Evolutionary conservation across 2,797 vertebrate genomes (phyloP).

Genomic region (Cichlasoma orientale): DNA sequence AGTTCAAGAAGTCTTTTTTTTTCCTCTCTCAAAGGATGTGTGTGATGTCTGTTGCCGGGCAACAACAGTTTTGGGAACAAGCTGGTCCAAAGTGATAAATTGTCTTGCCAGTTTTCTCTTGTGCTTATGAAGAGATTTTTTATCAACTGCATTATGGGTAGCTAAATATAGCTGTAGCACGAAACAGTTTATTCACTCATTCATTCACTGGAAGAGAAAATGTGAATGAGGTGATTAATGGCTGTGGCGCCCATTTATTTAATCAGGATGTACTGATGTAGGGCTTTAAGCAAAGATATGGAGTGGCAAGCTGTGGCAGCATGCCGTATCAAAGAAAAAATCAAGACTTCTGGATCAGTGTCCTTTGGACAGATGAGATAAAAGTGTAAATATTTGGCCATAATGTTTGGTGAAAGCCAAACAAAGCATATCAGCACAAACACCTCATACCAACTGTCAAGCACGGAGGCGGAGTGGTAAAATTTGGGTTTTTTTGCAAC

Average conservation of each 20-base stretch:
- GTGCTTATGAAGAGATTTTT: slow-evolving; percentile 1
- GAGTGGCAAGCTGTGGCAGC: not conserved
- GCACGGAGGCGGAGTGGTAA: not conserved
- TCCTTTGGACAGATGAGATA: not conserved
- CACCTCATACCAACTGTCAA: not conserved
- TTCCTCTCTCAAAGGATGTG: not conserved
- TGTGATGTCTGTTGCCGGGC: slow-evolving; percentile 43
- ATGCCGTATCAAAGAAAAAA: not conserved
- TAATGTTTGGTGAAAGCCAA: not conserved
- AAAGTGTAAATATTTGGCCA: not conserved
- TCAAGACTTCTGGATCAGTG: not conserved
- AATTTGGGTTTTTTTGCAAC: too few species aligned
- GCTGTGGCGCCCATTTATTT: not conserved
- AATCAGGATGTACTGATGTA: not conserved
- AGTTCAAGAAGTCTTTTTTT: not conserved
- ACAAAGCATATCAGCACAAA: not conserved
- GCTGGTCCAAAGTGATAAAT: slow-evolving; percentile 9
- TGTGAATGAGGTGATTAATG: slow-evolving; percentile 14
- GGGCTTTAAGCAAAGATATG: not conserved
- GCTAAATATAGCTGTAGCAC: slow-evolving; percentile 9
- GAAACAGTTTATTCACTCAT: not conserved
- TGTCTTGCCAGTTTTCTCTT: slow-evolving; percentile 10
- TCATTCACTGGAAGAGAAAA: not conserved
- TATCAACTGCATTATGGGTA: not conserved
- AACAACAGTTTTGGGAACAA: slow-evolving; percentile 29